Conservation (phyloP, 2,888 invertebrate species). For the Parasteatoda lunata region DNA sequence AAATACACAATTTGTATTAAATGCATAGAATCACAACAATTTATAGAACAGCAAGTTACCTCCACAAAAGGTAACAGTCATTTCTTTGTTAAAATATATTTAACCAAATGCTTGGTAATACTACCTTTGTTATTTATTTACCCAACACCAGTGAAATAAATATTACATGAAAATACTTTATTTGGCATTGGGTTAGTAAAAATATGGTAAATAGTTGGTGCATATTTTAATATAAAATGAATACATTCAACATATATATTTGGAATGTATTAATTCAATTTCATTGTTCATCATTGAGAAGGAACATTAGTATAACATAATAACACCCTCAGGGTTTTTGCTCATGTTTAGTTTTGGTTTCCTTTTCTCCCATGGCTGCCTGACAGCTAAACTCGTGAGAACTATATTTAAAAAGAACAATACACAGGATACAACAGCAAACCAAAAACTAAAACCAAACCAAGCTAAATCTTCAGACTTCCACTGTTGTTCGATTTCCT, state of each 20-base stretch:
- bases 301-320: conserved; percentile 83
- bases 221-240: not conserved
- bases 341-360: conserved; percentile 80
- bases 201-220: not conserved
- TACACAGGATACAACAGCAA: conserved; percentile 82
- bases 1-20: too few relatives aligned
- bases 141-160: not conserved
- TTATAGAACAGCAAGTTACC: too few relatives aligned
- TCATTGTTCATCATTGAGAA: not conserved
- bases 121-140: too few relatives aligned
- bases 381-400: conserved; percentile 83
- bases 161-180: not conserved
- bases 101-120: too few relatives aligned
- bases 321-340: conserved; percentile 79
- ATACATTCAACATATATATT: not conserved
- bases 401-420: conserved; percentile 84
- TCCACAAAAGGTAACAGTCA: too few relatives aligned
- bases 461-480: conserved; percentile 86
- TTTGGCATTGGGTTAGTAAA: conserved; percentile 2
- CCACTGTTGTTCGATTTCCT: conserved; percentile 87
- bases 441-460: conserved; percentile 92
- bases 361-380: conserved; percentile 79
- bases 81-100: too few relatives aligned
- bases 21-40: too few relatives aligned
- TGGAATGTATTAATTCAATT: not conserved